These are phyloP conservation scores for Tetragonula clypearis DNA, from an alignment of 1,140 invertebrate genomes.

Conservation along the genomic window DNA sequence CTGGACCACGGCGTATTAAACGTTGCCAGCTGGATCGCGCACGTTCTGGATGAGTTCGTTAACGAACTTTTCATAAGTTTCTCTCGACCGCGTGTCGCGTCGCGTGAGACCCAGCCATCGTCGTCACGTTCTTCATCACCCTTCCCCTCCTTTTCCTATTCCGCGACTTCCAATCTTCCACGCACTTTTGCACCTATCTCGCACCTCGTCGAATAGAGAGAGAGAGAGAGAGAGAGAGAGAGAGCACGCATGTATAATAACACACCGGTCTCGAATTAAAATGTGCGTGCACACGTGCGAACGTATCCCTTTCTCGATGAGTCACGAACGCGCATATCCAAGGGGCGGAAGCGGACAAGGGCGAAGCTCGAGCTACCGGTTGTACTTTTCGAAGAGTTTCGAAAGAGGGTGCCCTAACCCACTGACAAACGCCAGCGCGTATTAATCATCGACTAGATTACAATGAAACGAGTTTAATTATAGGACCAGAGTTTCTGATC, in stretches of 20 bases:
- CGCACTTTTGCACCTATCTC: slow-evolving; percentile 10
- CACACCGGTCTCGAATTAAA: slow-evolving; percentile 32
- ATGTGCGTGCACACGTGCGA: slow-evolving; percentile 37
- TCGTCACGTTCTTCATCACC: slow-evolving; percentile 33
- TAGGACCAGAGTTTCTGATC: background rate
- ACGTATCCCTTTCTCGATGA: slow-evolving; percentile 21
- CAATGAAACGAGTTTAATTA: slow-evolving; percentile 35
- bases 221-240: background rate
- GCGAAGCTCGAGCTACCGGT: background rate
- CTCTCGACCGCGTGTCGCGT: background rate
- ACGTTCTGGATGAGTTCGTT: slow-evolving; percentile 39
- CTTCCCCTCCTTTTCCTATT: background rate
- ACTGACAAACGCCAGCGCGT: background rate
- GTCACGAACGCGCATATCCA: slow-evolving; percentile 5
- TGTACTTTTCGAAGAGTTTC: background rate
- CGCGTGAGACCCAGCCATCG: slow-evolving; percentile 38
- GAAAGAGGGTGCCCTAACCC: background rate
- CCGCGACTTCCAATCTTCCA: background rate
- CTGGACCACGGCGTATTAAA: background rate
- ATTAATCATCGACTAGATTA: slow-evolving; percentile 38
- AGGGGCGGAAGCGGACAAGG: slow-evolving; percentile 7
- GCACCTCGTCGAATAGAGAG: background rate
- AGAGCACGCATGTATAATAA: slow-evolving; percentile 25
- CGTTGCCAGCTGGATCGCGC: background rate
- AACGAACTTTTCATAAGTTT: slow-evolving; percentile 39